A percentile compares a stretch with the other conserved stretches of the same genome.
Conservation (phyloP, 2,113 vertebrate species). For the Centropristis striata region DNA sequence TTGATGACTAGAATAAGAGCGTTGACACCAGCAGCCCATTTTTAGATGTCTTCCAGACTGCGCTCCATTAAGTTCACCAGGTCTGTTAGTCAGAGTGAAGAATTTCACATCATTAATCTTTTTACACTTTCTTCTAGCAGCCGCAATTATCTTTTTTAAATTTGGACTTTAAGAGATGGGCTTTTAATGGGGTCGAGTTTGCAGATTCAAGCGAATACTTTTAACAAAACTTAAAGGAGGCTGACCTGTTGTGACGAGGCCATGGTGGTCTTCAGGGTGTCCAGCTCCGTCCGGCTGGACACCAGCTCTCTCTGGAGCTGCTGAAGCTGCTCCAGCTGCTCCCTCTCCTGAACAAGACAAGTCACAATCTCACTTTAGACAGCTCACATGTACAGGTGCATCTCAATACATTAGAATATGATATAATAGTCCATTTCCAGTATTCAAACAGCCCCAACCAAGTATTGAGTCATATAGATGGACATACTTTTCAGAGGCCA, state of each 20-base stretch:
- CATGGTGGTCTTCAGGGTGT: slow-evolving; percentile 85
- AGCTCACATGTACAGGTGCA: no score
- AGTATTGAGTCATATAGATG: no score
- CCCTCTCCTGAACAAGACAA: slow-evolving; percentile 84
- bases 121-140: not conserved
- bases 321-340: slow-evolving; percentile 91
- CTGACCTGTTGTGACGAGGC: slow-evolving; percentile 89
- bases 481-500: no score
- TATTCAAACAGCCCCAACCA: no score
- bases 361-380: not conserved
- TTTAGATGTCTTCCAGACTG: slow-evolving; percentile 6
- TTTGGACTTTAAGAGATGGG: not conserved
- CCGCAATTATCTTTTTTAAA: slow-evolving; percentile 5
- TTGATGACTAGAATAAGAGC: not conserved
- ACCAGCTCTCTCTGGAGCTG: slow-evolving; percentile 89
- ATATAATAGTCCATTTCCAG: no score
- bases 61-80: slow-evolving; percentile 6
- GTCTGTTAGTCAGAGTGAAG: slow-evolving; percentile 16
- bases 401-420: no score
- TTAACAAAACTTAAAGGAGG: not conserved
- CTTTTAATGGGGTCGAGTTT: not conserved
- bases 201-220: not conserved
- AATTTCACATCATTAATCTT: slow-evolving; percentile 16
- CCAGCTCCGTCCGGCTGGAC: slow-evolving; percentile 89
- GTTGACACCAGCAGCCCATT: not conserved